Base-by-base conservation (phyloP, 2,888 invertebrate genomes). In the Loripinus fragilis region DNA sequence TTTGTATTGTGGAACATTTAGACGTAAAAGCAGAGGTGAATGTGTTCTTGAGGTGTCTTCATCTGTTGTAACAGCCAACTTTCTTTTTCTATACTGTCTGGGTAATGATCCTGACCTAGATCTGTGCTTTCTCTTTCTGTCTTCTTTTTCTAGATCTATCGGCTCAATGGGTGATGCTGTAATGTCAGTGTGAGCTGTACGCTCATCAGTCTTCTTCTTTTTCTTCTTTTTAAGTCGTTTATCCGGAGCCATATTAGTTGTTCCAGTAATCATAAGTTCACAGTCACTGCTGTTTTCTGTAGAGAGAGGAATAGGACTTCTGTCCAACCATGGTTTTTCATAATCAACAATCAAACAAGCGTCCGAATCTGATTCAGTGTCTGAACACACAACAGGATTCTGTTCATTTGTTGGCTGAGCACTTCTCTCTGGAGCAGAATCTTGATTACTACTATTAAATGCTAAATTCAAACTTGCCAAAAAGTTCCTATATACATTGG, bases 271-370 rank as follows among this genome's bases (percentile, higher is more conserved):
- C 60, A 78, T 64, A n/a, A 81, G 41, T 28, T 80, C 78, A 52
- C 41, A 66, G 38, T 88, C 88, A 48, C 72, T 83, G 15, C 89
- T 88, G 23, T 76, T 82, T 45, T 82, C 90, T 35, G 92, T 90
- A 0, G 91, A 91, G 15, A 92, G 71, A n/a, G 74, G 65, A 7
- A 92, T 90, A 0, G 96, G 96, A 52, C 96, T 96, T 76, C 96
- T 94, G 85, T 95, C 95, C 83, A 95, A 95, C 78, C 95, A 95
- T 48, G 96, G 96, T 90, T 96, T 96, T 41, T 96, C 95, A 88
- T 95, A 95, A 1, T 95, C 95, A 15, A 96, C 95, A 71, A 96
- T 94, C 69, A 90, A 85, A 1, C 92, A 84, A 73, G 91, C 85
- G 41, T 84, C 78, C 28, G 84, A 77, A 55, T 84, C 85, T 15